Percentiles rank a stretch among this genome's conserved stretches.
These are phyloP conservation scores for Asteroscopus sphinx DNA, from an alignment of 2,888 invertebrate genomes.

Conservation along the genomic window DNA sequence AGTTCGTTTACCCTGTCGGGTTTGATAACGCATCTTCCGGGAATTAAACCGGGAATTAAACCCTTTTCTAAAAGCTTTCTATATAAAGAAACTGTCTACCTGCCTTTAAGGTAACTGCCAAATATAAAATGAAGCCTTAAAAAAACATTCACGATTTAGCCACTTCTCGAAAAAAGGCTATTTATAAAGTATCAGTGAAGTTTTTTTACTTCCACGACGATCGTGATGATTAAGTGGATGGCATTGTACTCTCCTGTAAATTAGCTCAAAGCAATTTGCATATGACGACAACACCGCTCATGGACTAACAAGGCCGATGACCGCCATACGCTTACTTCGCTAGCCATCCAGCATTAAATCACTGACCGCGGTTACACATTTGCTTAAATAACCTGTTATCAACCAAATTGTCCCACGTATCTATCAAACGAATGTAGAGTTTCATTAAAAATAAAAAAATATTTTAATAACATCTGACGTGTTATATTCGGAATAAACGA, in stretches of 20 bases:
- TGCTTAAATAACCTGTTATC: slow-evolving; percentile 56
- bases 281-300: slow-evolving; percentile 70
- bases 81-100: no score
- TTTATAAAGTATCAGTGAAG: slow-evolving; percentile 12
- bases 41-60: no score
- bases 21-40: no score
- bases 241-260: slow-evolving; percentile 70
- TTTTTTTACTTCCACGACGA: slow-evolving; percentile 30
- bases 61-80: no score
- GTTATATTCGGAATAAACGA: no score
- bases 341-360: slow-evolving; percentile 66
- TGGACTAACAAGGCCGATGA: slow-evolving; percentile 77
- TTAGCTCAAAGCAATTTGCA: slow-evolving; percentile 77
- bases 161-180: slow-evolving; percentile 1
- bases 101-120: no score
- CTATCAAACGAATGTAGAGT: slow-evolving; percentile 10
- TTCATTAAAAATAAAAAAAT: slow-evolving; percentile 13
- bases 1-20: no score
- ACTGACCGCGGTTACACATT: slow-evolving; percentile 61
- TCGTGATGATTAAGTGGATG: slow-evolving; percentile 46
- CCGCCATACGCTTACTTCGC: slow-evolving; percentile 71
- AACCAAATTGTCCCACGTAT: slow-evolving; percentile 26
- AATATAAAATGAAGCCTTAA: no score
- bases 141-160: no score
- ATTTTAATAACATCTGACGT: slow-evolving; percentile 12